Base-by-base conservation (phyloP, 2,888 invertebrate genomes). In the Enoplolaimus lenunculus region DNA sequence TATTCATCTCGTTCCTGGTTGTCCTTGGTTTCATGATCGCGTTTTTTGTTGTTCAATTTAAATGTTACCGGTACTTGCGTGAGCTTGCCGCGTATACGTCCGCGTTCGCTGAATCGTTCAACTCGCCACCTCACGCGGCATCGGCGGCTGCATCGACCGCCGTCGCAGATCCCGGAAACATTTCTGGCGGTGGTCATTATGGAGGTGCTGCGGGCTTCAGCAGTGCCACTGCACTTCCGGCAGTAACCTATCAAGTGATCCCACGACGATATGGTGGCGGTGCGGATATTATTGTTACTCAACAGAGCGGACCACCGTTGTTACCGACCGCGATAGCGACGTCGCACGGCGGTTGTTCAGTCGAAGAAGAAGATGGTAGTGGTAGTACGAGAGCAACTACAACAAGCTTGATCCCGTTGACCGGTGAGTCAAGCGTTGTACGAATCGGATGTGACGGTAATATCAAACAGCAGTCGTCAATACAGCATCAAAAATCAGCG, bases 41-140 rank as follows among this genome's bases (percentile, higher is more conserved):
- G 67, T 66, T 66, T 31, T 66, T 66, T 66, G 67, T 66, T 21
- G 67, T 66, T 13, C n/a, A n/a, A 21, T 66, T 66, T n/a, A 29
- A 34, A 34, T 3, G 3, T n/a, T 34, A 66, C 26, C 67, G 67
- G 3, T 66, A 34, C n/a, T 66, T 66, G 67, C 67, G 67, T 3
- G 67, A 66, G n/a, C 31, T 31, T 33, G 31, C 67, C 26, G 31
- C n/a, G 34, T 66, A 66, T 66, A n/a, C 67, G 21, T 7, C 21
- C 7, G 45, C 45, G 7, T 45, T 45, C 21, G 45, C 45, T 45
- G 45, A 45, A 7, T 45, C 45, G 21, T 45, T 45, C 7, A 21
- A 45, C 21, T 21, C 7, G 7, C 21, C 45, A 13, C 45, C 7
- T 45, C 45, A 21, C 21, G 45, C 45, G 21, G 7, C 7, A 45